phyloP scores from a whole-genome alignment of 2,113 vertebrate species.

The Muntiacus reevesi region DNA sequence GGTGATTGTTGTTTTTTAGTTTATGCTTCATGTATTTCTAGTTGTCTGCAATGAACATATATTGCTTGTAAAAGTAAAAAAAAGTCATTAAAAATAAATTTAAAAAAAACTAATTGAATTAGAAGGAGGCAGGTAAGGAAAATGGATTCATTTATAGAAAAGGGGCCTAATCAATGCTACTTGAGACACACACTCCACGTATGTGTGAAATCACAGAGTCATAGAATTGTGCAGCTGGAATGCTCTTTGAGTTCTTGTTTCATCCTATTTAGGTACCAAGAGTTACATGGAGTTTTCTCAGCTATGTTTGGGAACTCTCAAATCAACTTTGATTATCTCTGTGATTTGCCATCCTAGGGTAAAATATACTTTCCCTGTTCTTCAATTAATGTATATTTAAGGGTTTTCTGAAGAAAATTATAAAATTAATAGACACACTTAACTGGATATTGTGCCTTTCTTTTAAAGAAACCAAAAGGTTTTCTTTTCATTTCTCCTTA shows the following conservation, averaged over 20 bases:
- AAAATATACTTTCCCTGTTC: background rate
- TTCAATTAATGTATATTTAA: background rate
- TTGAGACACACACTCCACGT: background rate
- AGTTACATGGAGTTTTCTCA: background rate
- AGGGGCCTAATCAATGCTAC: background rate
- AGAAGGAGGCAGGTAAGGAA: background rate
- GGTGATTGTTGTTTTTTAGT: background rate
- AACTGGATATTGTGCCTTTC: background rate
- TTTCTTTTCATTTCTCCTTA: conserved; percentile 12
- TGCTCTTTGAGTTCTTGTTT: background rate
- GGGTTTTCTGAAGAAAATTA: background rate
- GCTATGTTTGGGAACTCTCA: background rate
- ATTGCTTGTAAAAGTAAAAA: background rate
- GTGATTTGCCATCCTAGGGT: background rate
- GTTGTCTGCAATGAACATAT: background rate
- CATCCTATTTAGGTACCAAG: background rate
- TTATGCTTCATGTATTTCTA: background rate
- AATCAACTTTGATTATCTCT: background rate
- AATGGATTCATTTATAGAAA: background rate
- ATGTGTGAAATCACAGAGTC: background rate
- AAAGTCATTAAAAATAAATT: background rate
- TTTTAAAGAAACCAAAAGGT: background rate
- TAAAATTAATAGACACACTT: background rate
- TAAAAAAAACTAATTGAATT: background rate
- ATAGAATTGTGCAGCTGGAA: background rate